A percentile compares a stretch with the other conserved stretches of the same genome.
These are phyloP conservation scores for Spodoptera picta DNA, from an alignment of 2,888 invertebrate genomes.

Conservation along the genomic window DNA sequence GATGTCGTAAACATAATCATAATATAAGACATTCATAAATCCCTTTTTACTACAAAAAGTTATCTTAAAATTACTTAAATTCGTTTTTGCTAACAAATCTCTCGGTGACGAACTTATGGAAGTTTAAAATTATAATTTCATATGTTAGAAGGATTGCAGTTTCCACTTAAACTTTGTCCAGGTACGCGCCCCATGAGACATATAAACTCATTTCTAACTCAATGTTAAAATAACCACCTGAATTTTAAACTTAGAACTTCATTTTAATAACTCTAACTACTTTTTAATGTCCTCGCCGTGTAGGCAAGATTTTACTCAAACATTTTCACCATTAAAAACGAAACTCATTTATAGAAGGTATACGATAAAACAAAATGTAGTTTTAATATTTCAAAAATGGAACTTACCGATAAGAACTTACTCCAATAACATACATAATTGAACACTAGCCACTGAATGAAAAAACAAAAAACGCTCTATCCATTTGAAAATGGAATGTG, in stretches of 20 bases:
- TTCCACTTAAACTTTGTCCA: constrained; percentile 31
- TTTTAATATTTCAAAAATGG: constrained; percentile 34
- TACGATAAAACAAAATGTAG: constrained; percentile 10
- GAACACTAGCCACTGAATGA: constrained; percentile 57
- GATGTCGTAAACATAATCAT: too few species aligned
- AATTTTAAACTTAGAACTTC: constrained; percentile 14
- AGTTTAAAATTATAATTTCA: constrained; percentile 10
- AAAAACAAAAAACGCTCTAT: constrained; percentile 48
- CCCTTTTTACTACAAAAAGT: background rate
- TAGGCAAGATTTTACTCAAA: too few species aligned
- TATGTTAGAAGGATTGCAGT: constrained; percentile 20
- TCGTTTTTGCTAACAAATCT: background rate
- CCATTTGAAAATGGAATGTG: constrained; percentile 61
- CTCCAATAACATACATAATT: constrained; percentile 65
- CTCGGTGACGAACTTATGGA: background rate
- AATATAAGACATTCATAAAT: too few species aligned
- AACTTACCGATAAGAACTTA: constrained; percentile 62
- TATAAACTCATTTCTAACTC: constrained; percentile 17
- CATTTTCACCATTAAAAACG: constrained; percentile 1
- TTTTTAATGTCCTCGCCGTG: background rate
- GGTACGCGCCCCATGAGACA: constrained; percentile 19
- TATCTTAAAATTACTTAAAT: background rate
- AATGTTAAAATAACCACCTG: constrained; percentile 1
- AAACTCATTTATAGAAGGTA: constrained; percentile 7
- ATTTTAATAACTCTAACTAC: background rate